Base-by-base conservation (phyloP, 2,888 invertebrate species). In the Tetragonisca angustula region DNA sequence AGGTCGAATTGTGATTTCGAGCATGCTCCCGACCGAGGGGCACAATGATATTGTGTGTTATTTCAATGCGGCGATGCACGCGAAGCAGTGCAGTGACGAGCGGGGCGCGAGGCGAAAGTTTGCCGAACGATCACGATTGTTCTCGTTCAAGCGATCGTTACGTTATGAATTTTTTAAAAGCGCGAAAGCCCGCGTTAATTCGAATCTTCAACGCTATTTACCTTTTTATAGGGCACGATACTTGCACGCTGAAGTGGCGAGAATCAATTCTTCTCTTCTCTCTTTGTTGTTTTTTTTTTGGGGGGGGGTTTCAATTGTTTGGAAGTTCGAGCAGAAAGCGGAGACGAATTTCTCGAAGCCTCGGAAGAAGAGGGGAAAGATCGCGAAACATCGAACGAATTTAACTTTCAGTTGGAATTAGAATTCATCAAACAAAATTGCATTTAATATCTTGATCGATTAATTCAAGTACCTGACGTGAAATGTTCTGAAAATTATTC, bases 41-140 rank as follows among this genome's bases (percentile, higher is more conserved):
- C 4, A 52, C 49, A 76, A 69, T 62, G 59, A 59, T n/a, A 72
- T 72, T 71, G 54, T 72, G 49, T 59, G 27, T 77, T 71, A 32
- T 77, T 77, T 56, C 54, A 6, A 64, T 59, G 24, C 27, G 19
- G 24, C 27, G 54, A 6, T 50, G 52, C 50, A 21, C 17, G 17
- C 2, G 27, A 3, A 27, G 52, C 3, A 32, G n/a, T n/a, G n/a
- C 32, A 4, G 32, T 4, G 32, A 32, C 32, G 32, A 32, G 32
- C 32, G 27, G 27, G 27, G 27, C 17, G n/a, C 2, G 27, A 3
- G 52, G 52, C 1, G 59, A 59, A 27, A 49, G 13, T 11, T 24
- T 17, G 19, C 21, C 11, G 77, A 64, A 59, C 64, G 56, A 65
- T 65, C 32, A 13, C 50, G 52, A 68, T 74, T 74, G 67, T 79